Base-by-base conservation (phyloP, 1,140 invertebrate genomes). In the Megalopta genalis region DNA sequence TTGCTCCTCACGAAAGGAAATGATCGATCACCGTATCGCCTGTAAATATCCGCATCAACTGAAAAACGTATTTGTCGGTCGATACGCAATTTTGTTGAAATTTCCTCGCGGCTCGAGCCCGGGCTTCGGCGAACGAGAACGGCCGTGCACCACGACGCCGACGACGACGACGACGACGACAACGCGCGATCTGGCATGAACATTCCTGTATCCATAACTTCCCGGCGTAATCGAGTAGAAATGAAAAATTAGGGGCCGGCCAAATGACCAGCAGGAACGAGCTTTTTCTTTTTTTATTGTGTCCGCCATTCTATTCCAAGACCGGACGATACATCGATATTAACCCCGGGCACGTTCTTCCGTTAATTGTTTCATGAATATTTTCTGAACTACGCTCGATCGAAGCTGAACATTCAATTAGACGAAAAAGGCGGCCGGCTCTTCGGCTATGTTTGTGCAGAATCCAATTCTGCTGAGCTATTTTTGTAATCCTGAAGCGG, bases 161-260 rank as follows among this genome's bases (percentile, higher is more conserved):
- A n/a, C n/a, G n/a, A n/a, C n/a, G n/a, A n/a, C n/a, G n/a, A n/a
- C n/a, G n/a, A n/a, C n/a, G n/a, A n/a, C n/a, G 42, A 64, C 71
- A 39, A 71, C 54, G 52, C 67, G 8, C 16, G 59, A 59, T 42
- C 23, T 21, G 27, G 59, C 4, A 72, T 54, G 46, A 46, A 72
- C 37, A 46, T 39, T 54, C 23, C 8, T 21, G 23, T 64, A 54
- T 23, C 18, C 42, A 27, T 63, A 42, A 21, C 57, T 64, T n/a
- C 3, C 16, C n/a, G 8, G 23, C 18, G 42, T 62, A 72, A 78
- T 78, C 68, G 49, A 65, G 67, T 37, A 78, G 69, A 72, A 78
- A 57, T 72, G 60, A 72, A 64, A 72, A 54, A 72, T 72, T 57
- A 62, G 23, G 2, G 23, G 27, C 6, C 8, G 42, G 12, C 37